These are phyloP conservation scores for Craterocephalus amniculus DNA, from an alignment of 2,797 vertebrate species.

Conservation along the genomic window DNA sequence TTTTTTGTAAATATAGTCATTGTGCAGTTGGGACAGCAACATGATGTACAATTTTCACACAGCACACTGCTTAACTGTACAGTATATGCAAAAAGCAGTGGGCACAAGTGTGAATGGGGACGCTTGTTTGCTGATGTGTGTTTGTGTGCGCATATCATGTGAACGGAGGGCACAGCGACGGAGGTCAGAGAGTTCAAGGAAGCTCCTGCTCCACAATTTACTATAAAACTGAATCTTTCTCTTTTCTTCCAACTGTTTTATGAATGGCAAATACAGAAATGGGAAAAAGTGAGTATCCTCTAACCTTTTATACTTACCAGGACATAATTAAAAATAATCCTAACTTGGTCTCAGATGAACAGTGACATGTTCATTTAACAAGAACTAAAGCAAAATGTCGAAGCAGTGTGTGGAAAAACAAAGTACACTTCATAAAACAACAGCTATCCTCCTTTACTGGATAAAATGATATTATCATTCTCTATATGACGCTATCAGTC, in stretches of 20 bases:
- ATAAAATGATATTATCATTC: too few species aligned
- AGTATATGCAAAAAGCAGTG: conserved; percentile 34
- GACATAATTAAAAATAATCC: neutral
- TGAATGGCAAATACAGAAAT: neutral
- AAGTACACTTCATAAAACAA: neutral
- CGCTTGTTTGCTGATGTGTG: conserved; percentile 46
- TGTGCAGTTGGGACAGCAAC: conserved; percentile 11
- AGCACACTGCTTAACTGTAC: conserved; percentile 31
- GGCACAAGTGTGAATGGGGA: conserved; percentile 53
- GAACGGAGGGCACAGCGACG: conserved; percentile 30
- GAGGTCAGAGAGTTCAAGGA: conserved; percentile 35
- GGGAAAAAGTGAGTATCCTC: too few species aligned
- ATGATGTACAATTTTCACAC: conserved; percentile 46
- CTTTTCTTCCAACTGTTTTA: neutral
- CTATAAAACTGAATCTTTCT: neutral
- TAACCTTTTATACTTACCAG: neutral
- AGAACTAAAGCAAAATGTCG: neutral
- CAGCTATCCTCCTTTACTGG: too few species aligned
- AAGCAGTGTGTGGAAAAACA: neutral
- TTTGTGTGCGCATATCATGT: conserved; percentile 34
- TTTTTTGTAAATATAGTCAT: neutral
- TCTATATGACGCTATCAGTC: too few species aligned
- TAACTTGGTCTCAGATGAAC: neutral
- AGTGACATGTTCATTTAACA: neutral
- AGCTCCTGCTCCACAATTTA: conserved; percentile 20